Base-by-base conservation (phyloP, 2,113 vertebrate species). In the Festucalex cinctus region DNA sequence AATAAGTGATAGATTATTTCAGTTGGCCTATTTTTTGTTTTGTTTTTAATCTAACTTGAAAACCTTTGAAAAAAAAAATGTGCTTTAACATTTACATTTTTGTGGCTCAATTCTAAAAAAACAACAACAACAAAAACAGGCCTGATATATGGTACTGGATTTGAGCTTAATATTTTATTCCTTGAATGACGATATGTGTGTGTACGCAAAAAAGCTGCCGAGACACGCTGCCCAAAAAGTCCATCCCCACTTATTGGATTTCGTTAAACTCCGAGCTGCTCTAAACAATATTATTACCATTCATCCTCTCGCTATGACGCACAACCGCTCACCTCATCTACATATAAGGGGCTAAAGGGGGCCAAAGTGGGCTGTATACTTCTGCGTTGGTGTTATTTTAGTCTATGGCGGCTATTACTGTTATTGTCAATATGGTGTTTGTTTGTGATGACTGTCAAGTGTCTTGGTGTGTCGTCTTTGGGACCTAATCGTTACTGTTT, bases 321-420 rank as follows among this genome's bases (percentile, higher is more conserved):
- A 26, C 49, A 44, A 19, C 1, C 49, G 48, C 63, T 68, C 73
- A 37, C 63, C 70, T 53, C 41, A 65, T 26, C 58, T 49, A 37
- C 71, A 73, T 82, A 76, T 77, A 64, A 75, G 24, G 13, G 36
- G 53, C 13, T 14, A 44, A 44, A 70, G 66, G 53, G 48, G 19
- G 66, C 35, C 63, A 76, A 48, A 77, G 69, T 51, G 62, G 0
- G 8, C 62, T 28, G 32, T 32, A 22, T 65, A 26, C 61, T 57
- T 16, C 32, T 32, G 36, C 36, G 17, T 1, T 5, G 37, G 35
- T 71, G 73, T 69, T 60, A 41, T 72, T 68, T 78, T 37, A 71
- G 65, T 0, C 26, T 56, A 43, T 58, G 36, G 70, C 20, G 17
- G 35, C 22, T 60, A 65, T 71, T 65, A 63, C 53, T 76, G 54